Evolutionary conservation across 30 jellyfish, hydroid and myxozoan species (phyloP).

Genomic region (Cassiopea xamachana): DNA sequence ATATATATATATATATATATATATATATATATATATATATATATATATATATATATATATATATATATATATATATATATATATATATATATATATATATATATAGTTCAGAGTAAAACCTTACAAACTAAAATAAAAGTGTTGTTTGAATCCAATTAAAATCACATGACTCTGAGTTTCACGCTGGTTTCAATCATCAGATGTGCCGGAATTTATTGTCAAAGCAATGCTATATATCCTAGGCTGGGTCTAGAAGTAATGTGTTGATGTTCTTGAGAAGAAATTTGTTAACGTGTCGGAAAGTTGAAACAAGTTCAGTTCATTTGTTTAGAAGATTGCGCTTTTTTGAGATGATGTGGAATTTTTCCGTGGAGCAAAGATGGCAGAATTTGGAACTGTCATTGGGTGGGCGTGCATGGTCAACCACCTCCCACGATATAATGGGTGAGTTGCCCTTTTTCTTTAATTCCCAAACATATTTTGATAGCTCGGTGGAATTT

Average conservation of each 20-base stretch:
- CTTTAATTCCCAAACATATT: not conserved
- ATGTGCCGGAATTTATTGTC: not conserved
- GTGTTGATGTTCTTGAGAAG: not conserved
- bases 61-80: no score
- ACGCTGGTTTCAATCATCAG: not conserved
- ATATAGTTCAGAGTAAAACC: no score
- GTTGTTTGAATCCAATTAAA: no score
- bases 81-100: no score
- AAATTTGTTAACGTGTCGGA: not conserved
- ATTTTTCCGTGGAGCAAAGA: not conserved
- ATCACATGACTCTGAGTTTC: not conserved
- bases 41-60: no score
- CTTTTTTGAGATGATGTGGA: not conserved
- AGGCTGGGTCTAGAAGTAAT: not conserved
- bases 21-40: no score
- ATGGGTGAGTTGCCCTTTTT: not conserved
- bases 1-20: no score
- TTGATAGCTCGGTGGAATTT: not conserved
- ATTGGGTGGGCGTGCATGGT: conserved; percentile 7
- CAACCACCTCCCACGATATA: conserved; percentile 5
- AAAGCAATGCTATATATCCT: not conserved
- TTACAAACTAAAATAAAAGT: no score
- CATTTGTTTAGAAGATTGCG: not conserved
- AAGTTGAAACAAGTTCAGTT: not conserved
- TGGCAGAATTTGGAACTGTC: not conserved